Conservation (phyloP, 2,797 vertebrate species). For the Danio aesculapii region DNA sequence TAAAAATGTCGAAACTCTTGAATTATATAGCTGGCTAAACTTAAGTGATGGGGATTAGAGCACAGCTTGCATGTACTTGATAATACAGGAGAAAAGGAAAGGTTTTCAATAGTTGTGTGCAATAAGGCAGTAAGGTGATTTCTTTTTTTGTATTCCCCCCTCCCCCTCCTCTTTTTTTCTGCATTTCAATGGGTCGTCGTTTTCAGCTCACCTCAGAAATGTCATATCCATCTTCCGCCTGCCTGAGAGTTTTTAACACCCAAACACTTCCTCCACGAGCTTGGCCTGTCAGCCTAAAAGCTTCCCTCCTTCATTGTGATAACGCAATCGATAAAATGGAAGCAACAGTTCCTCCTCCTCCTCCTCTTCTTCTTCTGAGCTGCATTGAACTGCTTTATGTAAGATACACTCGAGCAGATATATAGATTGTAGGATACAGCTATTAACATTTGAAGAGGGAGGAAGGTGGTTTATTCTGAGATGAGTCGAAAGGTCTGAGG, state of each 20-base stretch:
- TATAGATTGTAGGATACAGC: conserved; percentile 6
- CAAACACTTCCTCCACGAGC: conserved; percentile 52
- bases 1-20: neutral
- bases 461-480: neutral
- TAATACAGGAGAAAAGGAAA: conserved; percentile 35
- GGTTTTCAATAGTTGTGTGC: conserved; percentile 28
- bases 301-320: conserved; percentile 53
- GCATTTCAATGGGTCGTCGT: conserved; percentile 62
- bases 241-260: conserved; percentile 55
- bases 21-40: conserved; percentile 14
- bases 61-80: conserved; percentile 29
- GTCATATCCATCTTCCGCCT: conserved; percentile 60
- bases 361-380: neutral
- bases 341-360: conserved; percentile 21
- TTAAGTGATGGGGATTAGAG: conserved; percentile 41
- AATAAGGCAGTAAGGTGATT: conserved; percentile 49
- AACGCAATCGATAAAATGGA: conserved; percentile 58
- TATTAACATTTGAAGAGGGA: conserved; percentile 15
- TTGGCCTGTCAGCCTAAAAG: conserved; percentile 60
- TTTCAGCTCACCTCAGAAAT: conserved; percentile 61
- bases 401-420: conserved; percentile 16
- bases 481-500: neutral
- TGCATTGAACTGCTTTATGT: conserved; percentile 19
- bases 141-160: conserved; percentile 38
- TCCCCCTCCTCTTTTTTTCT: neutral